Base-by-base conservation (phyloP, 2,113 vertebrate species). In the Syngnathus scovelli region DNA sequence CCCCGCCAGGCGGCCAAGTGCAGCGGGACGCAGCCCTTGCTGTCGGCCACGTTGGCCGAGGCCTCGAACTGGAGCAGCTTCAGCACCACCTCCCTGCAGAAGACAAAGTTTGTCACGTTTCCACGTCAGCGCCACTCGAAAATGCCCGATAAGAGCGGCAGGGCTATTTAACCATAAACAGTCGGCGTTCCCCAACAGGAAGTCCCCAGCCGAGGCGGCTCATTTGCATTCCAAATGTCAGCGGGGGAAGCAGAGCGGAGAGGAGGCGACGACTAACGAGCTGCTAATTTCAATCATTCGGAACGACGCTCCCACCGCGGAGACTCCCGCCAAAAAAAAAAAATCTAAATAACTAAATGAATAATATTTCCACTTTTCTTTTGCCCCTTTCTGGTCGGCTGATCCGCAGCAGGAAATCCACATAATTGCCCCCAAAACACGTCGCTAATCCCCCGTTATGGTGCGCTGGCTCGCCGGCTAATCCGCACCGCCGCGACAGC, bases 1-100 rank as follows among this genome's bases (percentile, higher is more conserved):
- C 96, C 96, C 80, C 93, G 93, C 96, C 96, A 98, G 78, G 96
- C 96, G 44, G 96, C 96, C 91, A 98, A 90, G 83, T 98, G 96
- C 82, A 98, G 93, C 39, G 96, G 95, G 88, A 97, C 96, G 88
- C 96, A 98, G 16, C 96, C 96, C 80, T 98, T 98, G 83, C 94
- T 98, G 90, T 98, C 96, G 15, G 95, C 90, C 72, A 96, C 88
- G 41, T 95, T 96, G 70, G 96, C 94, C 43, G 95, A 96, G 33
- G 96, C 96, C 85, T 98, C 96, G 75, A 92, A 96, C 69, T 97
- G 96, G 80, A 98, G 93, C 77, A 98, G 92, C 87, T 96, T 98
- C 81, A 98, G 91, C 67, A 98, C 96, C 85, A 98, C 94, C 54
- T 98, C 94, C 90, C 95, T 98, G 84, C 36, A 33, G 54, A 10